Percentiles rank a stretch among this genome's conserved stretches.
Evolutionary conservation across 2,113 vertebrate genomes (phyloP).

Genomic region (Cisticola juncidis): DNA sequence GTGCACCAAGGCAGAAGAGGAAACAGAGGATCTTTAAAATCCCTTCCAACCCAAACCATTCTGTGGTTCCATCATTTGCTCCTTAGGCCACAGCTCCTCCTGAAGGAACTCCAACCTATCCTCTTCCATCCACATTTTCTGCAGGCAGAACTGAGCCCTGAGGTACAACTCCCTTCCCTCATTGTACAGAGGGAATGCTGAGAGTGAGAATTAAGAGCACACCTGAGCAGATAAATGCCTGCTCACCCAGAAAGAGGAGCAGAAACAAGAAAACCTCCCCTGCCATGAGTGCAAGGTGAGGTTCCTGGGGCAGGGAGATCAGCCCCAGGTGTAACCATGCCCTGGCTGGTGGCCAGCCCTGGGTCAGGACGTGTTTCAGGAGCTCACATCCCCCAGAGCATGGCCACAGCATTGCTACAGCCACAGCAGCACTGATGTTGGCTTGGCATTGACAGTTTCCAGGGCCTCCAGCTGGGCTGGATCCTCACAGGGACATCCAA

Average conservation of each 20-base stretch:
- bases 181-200: background rate
- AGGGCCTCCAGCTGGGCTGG: background rate
- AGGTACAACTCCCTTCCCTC: background rate
- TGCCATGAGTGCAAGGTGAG: background rate
- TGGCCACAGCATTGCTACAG: background rate
- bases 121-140: background rate
- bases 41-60: background rate
- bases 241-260: background rate
- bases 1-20: background rate
- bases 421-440: background rate
- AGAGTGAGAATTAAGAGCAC: background rate
- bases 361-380: background rate
- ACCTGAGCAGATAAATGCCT: background rate
- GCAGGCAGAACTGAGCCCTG: background rate
- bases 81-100: background rate
- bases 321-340: background rate
- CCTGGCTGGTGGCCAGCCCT: background rate
- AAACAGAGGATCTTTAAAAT: background rate
- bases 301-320: background rate
- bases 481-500: background rate
- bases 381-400: background rate
- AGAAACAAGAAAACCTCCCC: background rate
- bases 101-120: background rate
- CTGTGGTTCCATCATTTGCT: background rate
- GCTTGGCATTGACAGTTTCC: background rate